Evolutionary conservation across 2,797 vertebrate genomes (phyloP).

Genomic region (Lepus townsendii): DNA sequence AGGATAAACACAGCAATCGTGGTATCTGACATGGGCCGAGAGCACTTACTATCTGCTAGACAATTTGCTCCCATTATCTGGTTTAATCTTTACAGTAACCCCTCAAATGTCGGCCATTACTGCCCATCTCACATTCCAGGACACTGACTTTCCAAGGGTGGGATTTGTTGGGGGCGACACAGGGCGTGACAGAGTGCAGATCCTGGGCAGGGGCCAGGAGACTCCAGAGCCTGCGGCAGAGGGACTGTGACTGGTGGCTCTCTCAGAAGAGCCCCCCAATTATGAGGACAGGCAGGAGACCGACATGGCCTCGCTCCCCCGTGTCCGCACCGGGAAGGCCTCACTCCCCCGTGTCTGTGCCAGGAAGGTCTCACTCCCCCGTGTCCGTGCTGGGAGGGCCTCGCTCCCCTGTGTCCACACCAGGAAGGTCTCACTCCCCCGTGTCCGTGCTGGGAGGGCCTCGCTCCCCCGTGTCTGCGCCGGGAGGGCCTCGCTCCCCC

Average conservation of each 20-base stretch:
- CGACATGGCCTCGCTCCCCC: background rate
- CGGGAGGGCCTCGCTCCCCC: no score
- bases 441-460: no score
- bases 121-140: background rate
- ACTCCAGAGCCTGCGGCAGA: background rate
- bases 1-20: background rate
- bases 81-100: slow-evolving; percentile 11
- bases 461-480: no score
- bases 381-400: no score
- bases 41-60: background rate
- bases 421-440: no score
- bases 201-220: background rate
- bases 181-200: background rate
- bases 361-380: no score
- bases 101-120: background rate
- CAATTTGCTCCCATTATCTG: background rate
- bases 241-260: background rate
- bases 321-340: no score
- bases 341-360: no score
- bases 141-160: background rate
- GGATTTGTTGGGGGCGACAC: background rate
- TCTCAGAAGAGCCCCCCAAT: background rate
- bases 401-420: no score
- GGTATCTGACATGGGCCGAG: background rate
- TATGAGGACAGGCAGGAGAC: background rate